Evolutionary conservation across 2,888 invertebrate species (phyloP).

Genomic region (Zootermopsis nevadensis): DNA sequence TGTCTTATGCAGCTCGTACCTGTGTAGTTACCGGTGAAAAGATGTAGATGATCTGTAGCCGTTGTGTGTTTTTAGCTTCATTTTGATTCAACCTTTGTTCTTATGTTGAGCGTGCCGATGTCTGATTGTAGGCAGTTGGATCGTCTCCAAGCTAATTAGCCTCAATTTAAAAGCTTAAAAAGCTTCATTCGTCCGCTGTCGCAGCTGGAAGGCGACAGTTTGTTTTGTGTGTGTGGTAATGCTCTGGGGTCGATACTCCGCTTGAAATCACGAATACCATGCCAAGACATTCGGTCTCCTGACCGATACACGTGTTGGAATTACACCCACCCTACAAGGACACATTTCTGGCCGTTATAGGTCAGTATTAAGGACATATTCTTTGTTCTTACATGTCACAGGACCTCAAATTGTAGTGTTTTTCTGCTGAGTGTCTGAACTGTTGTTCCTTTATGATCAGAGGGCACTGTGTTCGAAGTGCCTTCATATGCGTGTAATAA

Average conservation of each 20-base stretch:
- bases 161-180: conserved; percentile 6
- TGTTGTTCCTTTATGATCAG: too few relatives aligned
- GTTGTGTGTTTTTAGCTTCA: too few relatives aligned
- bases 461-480: too few relatives aligned
- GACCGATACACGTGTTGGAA: neutral
- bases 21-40: too few relatives aligned
- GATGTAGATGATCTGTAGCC: too few relatives aligned
- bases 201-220: neutral
- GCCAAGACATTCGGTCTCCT: neutral
- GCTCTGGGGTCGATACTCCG: neutral
- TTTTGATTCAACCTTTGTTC: too few relatives aligned
- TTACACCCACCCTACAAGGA: neutral
- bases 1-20: too few relatives aligned
- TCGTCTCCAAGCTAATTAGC: neutral
- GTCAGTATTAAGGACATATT: neutral
- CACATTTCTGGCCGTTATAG: too few relatives aligned
- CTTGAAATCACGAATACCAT: neutral
- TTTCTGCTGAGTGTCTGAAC: too few relatives aligned
- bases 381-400: neutral
- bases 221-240: neutral
- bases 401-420: too few relatives aligned
- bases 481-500: too few relatives aligned
- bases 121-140: neutral
- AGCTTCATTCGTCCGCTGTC: neutral
- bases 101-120: too few relatives aligned